These are phyloP conservation scores for Danio jaintianensis DNA, from an alignment of 2,797 vertebrate species.

Conservation along the genomic window DNA sequence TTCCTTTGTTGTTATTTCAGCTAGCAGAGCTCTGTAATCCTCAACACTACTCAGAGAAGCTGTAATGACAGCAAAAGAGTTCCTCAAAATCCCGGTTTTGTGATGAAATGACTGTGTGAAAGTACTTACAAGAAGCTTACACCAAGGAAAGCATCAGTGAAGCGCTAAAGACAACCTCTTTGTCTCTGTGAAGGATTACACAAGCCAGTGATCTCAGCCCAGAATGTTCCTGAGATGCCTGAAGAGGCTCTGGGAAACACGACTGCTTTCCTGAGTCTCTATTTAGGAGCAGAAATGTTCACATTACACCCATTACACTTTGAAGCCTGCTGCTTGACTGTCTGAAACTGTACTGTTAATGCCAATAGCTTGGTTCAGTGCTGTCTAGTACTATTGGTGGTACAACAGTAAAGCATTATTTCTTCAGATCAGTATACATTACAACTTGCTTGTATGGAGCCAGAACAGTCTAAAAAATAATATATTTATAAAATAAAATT, in stretches of 20 bases:
- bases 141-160: slow-evolving; percentile 56
- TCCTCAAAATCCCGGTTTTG: slow-evolving; percentile 62
- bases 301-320: not conserved
- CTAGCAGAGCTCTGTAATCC: slow-evolving; percentile 68
- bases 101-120: slow-evolving; percentile 59
- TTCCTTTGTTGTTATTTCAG: slow-evolving; percentile 74
- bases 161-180: slow-evolving; percentile 57
- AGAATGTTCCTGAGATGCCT: slow-evolving; percentile 41
- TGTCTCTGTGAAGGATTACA: slow-evolving; percentile 60
- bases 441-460: too few relatives aligned
- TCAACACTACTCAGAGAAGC: slow-evolving; percentile 60
- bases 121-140: slow-evolving; percentile 62
- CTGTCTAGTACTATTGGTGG: not conserved
- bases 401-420: not conserved
- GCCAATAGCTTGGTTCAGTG: not conserved
- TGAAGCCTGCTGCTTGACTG: not conserved
- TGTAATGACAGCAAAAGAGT: slow-evolving; percentile 65
- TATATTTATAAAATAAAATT: too few relatives aligned
- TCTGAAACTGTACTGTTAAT: slow-evolving; percentile 10
- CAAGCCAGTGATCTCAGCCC: slow-evolving; percentile 47
- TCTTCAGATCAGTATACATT: too few relatives aligned
- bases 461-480: too few relatives aligned
- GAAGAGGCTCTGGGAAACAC: slow-evolving; percentile 34
- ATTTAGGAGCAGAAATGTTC: slow-evolving; percentile 4
- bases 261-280: slow-evolving; percentile 31